These are phyloP conservation scores for Pollachius pollachius DNA, from an alignment of 2,113 vertebrate species.

Conservation along the genomic window DNA sequence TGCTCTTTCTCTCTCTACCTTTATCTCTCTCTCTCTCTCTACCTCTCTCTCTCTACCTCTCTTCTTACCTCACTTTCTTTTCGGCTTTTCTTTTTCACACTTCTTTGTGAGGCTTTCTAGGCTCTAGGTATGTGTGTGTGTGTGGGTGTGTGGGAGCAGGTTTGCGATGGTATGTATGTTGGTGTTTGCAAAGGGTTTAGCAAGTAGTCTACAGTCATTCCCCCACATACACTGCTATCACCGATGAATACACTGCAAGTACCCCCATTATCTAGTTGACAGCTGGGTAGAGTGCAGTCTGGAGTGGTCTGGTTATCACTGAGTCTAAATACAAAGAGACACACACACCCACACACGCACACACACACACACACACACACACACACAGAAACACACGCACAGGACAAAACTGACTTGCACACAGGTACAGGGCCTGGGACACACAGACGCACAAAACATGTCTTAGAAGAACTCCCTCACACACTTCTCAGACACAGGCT, in stretches of 20 bases:
- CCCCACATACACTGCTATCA: constrained; percentile 29
- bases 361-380: constrained; percentile 1
- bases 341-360: background rate
- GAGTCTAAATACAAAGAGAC: too few relatives aligned
- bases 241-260: too few relatives aligned
- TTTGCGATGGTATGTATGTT: constrained; percentile 12
- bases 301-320: too few relatives aligned
- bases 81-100: too few relatives aligned
- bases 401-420: background rate
- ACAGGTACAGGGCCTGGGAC: background rate
- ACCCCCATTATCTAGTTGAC: too few relatives aligned
- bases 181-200: constrained; percentile 3
- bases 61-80: too few relatives aligned
- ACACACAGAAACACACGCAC: background rate
- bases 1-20: too few relatives aligned
- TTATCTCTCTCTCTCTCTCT: too few relatives aligned
- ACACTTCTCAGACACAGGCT: too few relatives aligned
- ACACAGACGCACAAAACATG: background rate
- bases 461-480: background rate
- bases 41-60: too few relatives aligned
- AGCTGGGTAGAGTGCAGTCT: too few relatives aligned
- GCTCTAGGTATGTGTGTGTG: constrained; percentile 2
- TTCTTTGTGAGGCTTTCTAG: too few relatives aligned
- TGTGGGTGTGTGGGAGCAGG: constrained; percentile 1
- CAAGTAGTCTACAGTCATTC: constrained; percentile 28